Base-by-base conservation (phyloP, 2,888 invertebrate genomes). In the Trisateles emortualis region DNA sequence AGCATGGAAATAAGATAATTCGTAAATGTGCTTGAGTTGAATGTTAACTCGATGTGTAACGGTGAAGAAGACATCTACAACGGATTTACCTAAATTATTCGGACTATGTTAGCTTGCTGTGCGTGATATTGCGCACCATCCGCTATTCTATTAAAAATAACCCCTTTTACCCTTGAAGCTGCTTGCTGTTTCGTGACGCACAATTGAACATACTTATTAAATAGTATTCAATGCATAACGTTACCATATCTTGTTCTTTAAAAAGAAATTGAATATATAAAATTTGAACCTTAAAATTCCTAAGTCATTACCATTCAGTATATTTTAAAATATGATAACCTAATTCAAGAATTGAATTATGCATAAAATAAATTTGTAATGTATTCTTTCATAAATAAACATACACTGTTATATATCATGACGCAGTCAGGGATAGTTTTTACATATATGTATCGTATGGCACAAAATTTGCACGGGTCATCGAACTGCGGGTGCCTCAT, bases 51-150 rank as follows among this genome's bases (percentile, higher is more conserved):
- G 61, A 58, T 13, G 44, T 75, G 60, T 91, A 92, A 91, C 91
- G 90, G 91, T 86, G 76, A 74, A 74, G 76, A 72, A 60, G 72
- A 78, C 72, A 84, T 88, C 87, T 89, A 80, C 78, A 78, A 76
- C 76, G 79, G 86, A 87, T 88, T 89, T 89, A 86, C 82, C 84
- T 89, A 87, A 90, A 88, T 84, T 88, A 88, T 90, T 91, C 87
- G 83, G 83, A 80, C 78, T 84, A 81, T 84, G 84, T 87, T 82
- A 74, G 74, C 71, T 60, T 78, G 40, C 83, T 82, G 77, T 87
- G 85, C 84, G 76, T 75, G 81, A 75, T 67, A 68, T 69, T 60
- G 73, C 67, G 72, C 76, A 74, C 76, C 76, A 79, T 78, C 71
- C 68, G 60, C 79, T 79, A 73, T 72, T 63, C 52, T 56, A 51